A percentile compares a stretch with the other conserved stretches of the same genome.
These are phyloP conservation scores for Lepidocolaptes lacrymiger DNA, from an alignment of 2,797 vertebrate genomes.

Conservation along the genomic window DNA sequence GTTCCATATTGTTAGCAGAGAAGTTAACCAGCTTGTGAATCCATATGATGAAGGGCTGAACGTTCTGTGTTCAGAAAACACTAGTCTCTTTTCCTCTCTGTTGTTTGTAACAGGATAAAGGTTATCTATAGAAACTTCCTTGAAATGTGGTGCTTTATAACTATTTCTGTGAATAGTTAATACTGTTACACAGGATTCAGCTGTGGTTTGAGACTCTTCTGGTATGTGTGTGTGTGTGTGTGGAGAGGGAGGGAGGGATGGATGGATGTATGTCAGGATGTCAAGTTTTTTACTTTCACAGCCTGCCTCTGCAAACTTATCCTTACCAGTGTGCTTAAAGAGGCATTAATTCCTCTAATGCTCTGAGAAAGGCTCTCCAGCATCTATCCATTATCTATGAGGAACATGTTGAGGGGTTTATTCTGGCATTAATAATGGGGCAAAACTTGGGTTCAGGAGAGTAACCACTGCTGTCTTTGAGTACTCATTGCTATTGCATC, in stretches of 20 bases:
- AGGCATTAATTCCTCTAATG: neutral
- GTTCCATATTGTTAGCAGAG: neutral
- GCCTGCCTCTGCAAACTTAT: neutral
- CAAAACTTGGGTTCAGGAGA: neutral
- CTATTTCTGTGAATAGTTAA: neutral
- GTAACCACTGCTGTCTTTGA: neutral
- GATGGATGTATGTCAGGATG: neutral
- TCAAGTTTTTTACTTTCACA: neutral
- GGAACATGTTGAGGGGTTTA: neutral
- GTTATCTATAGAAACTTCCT: neutral
- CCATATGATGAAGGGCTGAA: neutral
- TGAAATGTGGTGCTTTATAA: neutral
- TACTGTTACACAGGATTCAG: neutral
- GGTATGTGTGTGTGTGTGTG: rapidly evolving
- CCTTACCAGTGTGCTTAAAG: neutral
- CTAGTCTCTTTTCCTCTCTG: neutral
- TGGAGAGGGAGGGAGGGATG: neutral
- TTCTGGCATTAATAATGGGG: neutral
- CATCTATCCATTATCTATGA: neutral
- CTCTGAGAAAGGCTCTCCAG: neutral
- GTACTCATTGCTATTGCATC: neutral
- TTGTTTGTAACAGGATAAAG: neutral
- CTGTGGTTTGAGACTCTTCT: neutral
- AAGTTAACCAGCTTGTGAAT: neutral
- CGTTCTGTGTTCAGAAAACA: neutral